Conservation (phyloP, 64 coral and sea anemone genomes). For the Hydrozoanthus tunicans region DNA sequence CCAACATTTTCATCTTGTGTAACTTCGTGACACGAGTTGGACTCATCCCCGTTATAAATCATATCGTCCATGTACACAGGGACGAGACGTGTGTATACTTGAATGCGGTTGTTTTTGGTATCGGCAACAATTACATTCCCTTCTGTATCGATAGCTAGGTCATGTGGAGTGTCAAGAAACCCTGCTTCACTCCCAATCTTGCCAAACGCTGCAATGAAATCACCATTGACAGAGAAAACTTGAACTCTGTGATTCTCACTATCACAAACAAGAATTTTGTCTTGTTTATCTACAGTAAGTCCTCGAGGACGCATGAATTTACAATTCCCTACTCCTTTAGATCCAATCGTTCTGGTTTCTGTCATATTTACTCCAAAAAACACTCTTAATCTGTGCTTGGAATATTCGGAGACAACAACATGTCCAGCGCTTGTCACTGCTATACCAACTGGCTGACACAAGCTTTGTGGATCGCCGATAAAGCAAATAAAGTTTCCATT, state of each 20-base stretch:
- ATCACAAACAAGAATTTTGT: constrained; percentile 90
- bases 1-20: neutral
- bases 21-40: neutral
- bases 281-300: constrained; percentile 73
- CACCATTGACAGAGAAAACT: constrained; percentile 67
- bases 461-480: constrained; percentile 72
- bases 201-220: constrained; percentile 73
- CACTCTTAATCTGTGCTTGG: constrained; percentile 81
- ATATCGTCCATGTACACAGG: constrained; percentile 47
- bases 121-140: constrained; percentile 87
- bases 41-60: constrained; percentile 35
- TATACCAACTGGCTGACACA: constrained; percentile 76
- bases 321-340: constrained; percentile 67
- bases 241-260: constrained; percentile 93
- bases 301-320: constrained; percentile 88
- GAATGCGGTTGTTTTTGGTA: constrained; percentile 88
- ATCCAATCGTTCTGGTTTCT: constrained; percentile 64
- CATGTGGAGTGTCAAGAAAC: constrained; percentile 85
- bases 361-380: constrained; percentile 59
- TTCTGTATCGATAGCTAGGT: constrained; percentile 60
- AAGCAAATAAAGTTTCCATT: constrained; percentile 82
- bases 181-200: constrained; percentile 70
- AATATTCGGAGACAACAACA: constrained; percentile 74
- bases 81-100: constrained; percentile 60
- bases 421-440: constrained; percentile 74